phyloP scores from a whole-genome alignment of 1,140 invertebrate genomes.

The Whitmania pigra region DNA sequence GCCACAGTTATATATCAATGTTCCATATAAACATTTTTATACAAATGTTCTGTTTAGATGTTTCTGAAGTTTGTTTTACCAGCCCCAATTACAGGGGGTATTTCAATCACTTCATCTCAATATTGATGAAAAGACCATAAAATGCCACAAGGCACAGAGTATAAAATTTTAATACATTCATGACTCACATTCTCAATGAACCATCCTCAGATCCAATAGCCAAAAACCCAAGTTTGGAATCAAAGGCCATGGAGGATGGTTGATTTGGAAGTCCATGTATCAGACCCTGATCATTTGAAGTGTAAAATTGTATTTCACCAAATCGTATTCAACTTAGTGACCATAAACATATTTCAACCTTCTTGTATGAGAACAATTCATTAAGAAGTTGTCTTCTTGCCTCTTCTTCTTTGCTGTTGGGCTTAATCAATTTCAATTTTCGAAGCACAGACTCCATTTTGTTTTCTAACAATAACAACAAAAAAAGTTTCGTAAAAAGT shows the following conservation, averaged over 20 bases:
- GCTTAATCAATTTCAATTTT: slow-evolving; percentile 10
- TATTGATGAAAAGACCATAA: too few species aligned
- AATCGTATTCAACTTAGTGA: not conserved
- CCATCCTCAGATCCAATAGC: slow-evolving; percentile 80
- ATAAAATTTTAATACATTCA: too few species aligned
- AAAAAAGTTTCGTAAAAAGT: not conserved
- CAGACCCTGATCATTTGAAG: slow-evolving; percentile 57
- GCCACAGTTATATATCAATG: too few species aligned
- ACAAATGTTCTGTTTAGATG: too few species aligned
- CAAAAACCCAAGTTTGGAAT: slow-evolving; percentile 67
- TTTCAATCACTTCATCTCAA: too few species aligned
- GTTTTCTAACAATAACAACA: not conserved
- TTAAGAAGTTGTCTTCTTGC: slow-evolving; percentile 6
- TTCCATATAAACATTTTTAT: too few species aligned
- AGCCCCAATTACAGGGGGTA: too few species aligned
- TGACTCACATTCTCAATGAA: slow-evolving; percentile 67
- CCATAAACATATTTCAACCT: not conserved
- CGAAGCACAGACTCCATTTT: not conserved
- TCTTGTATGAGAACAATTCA: slow-evolving; percentile 9
- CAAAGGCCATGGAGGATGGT: slow-evolving; percentile 61
- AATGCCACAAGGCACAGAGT: too few species aligned
- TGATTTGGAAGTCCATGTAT: slow-evolving; percentile 87
- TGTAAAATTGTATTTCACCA: not conserved
- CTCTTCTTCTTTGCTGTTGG: not conserved
- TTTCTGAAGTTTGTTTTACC: too few species aligned